Evolutionary conservation across 2,113 vertebrate genomes (phyloP).

Genomic region (Bothrops jararaca): DNA sequence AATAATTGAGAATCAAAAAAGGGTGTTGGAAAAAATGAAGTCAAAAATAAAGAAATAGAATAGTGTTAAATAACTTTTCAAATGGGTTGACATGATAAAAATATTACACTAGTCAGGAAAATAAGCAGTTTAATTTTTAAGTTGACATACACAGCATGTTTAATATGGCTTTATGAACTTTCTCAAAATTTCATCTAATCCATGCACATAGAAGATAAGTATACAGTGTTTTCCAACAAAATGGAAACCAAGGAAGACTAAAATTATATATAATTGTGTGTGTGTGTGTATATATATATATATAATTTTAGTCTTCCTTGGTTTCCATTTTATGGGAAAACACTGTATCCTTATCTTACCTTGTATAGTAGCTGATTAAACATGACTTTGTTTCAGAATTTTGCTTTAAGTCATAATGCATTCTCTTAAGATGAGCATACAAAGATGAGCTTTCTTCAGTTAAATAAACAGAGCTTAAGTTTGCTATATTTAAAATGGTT

Average conservation of each 20-base stretch:
- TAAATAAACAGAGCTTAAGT: not conserved
- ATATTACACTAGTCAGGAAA: not conserved
- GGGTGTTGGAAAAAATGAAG: not conserved
- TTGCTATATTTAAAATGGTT: not conserved
- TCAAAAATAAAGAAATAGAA: not conserved
- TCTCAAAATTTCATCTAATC: not conserved
- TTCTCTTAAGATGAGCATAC: not conserved
- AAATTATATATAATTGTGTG: no score
- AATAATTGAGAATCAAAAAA: not conserved
- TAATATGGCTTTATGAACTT: not conserved
- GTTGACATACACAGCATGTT: not conserved
- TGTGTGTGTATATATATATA: no score
- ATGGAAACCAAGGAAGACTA: not conserved
- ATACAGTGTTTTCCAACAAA: not conserved
- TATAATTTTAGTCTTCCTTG: no score
- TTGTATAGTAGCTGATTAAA: not conserved
- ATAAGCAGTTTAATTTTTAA: not conserved
- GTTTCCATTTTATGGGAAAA: no score
- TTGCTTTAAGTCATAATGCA: not conserved
- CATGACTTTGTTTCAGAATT: not conserved
- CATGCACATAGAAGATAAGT: not conserved
- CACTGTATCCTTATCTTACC: no score
- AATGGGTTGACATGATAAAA: constrained; percentile 8
- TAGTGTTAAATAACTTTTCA: not conserved
- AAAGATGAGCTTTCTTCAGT: not conserved